Evolutionary conservation across 2,113 vertebrate species (phyloP), one percentile per base, ranked within the genome.

Genomic region (Conger conger): DNA sequence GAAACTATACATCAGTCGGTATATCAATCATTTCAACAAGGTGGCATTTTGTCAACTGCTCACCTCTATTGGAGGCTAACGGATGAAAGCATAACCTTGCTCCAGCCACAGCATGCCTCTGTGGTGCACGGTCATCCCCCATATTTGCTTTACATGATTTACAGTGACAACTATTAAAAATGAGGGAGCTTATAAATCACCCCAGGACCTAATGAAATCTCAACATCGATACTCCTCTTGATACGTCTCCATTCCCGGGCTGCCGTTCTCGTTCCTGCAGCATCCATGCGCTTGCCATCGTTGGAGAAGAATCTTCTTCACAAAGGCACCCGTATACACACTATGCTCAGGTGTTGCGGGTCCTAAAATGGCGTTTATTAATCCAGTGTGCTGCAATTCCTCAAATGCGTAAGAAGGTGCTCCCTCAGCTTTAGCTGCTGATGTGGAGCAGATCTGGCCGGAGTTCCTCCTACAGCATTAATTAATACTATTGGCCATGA

Each of bases 391-490:
- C 50, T 83, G 53, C 79, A 77, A 86, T 82, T 82, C 36, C 80
- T 89, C 83, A 86, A 85, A 76, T 79, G 33, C 79, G n/a, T 86
- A 60, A 84, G 68, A 80, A 78, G 76, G 37, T 20, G 85, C 87
- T 82, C 88, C 87, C 87, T 91, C 82, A 60, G 73, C 85, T 42
- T 83, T 89, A 93, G 91, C 89, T 93, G 92, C 92, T 94, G 92
- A 94, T 92, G 91, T 94, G 92, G 88, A 93, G 86, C 87, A 86
- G 87, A 83, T 86, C 82, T 89, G 33, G 76, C 92, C 90, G 91
- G 90, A 91, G 89, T 50, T n/a, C 91, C 91, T 93, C 94, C 93
- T 91, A 92, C 92, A 92, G 91, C 92, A 94, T 94, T 95, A 94
- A 95, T 95, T 95, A 95, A 93, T 92, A 91, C 88, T 85, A 73